Conservation (phyloP, 2,113 vertebrate genomes). For the Odocoileus hemionus region DNA sequence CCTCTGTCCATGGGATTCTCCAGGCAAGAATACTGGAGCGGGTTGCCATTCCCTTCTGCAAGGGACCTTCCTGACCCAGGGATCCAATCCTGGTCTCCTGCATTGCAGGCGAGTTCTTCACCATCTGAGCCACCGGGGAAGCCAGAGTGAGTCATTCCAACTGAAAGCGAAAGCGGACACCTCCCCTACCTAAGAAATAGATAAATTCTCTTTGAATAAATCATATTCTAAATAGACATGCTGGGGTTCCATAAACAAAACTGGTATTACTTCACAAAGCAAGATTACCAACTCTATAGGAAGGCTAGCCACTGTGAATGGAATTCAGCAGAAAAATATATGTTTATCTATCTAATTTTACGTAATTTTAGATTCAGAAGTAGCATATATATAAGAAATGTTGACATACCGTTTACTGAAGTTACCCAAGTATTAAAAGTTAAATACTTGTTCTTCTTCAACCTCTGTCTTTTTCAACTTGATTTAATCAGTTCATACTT, state of each 20-base stretch:
- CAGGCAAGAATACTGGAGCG: neutral
- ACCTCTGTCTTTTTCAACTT: neutral
- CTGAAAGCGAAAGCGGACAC: neutral
- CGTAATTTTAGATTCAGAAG: neutral
- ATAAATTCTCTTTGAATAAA: neutral
- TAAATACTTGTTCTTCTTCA: neutral
- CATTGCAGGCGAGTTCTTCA: neutral
- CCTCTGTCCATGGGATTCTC: neutral
- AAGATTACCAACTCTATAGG: neutral
- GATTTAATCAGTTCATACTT: conserved; percentile 6
- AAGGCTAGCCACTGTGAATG: neutral
- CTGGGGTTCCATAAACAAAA: neutral
- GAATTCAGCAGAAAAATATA: neutral
- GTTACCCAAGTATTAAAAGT: neutral
- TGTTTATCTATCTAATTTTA: neutral
- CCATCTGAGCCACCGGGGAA: neutral
- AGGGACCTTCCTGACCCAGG: neutral
- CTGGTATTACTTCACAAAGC: neutral
- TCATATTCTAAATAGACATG: neutral
- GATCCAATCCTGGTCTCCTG: neutral
- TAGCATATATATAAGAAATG: neutral
- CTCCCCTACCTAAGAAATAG: neutral
- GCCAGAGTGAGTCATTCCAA: neutral
- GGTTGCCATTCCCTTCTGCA: neutral
- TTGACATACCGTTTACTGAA: neutral